These are phyloP conservation scores for Rhinatrema bivittatum DNA, from an alignment of 2,797 vertebrate species.

Conservation along the genomic window DNA sequence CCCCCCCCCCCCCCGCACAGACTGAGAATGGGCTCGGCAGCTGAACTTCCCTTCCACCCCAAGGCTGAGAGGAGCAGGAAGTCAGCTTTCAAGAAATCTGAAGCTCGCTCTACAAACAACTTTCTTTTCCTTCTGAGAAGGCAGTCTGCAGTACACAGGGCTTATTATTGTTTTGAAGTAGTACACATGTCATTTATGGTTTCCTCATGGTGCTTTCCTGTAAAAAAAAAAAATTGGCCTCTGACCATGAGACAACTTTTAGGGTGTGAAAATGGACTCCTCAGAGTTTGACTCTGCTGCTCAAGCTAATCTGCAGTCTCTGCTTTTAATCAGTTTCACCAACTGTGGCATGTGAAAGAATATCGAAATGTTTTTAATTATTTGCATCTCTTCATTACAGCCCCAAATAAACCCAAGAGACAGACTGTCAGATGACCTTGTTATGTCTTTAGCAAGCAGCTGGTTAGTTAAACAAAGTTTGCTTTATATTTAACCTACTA, in stretches of 20 bases:
- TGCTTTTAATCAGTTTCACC: constrained; percentile 4
- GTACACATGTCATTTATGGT: constrained; percentile 11
- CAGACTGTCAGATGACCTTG: too few species aligned
- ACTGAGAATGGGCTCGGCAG: too few species aligned
- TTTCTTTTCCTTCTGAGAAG: too few species aligned
- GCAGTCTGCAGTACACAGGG: neutral
- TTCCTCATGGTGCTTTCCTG: neutral
- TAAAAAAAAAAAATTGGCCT: constrained; percentile 19
- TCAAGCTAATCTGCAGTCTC: neutral
- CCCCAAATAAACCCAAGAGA: too few species aligned
- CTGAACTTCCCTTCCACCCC: too few species aligned
- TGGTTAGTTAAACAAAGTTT: too few species aligned
- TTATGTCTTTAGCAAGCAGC: too few species aligned
- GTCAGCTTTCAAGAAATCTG: too few species aligned
- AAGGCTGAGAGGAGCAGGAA: too few species aligned
- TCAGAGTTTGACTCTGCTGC: neutral
- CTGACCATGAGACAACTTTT: neutral
- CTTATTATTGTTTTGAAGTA: constrained; percentile 3
- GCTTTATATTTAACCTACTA: too few species aligned
- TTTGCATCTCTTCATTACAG: neutral
- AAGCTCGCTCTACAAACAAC: too few species aligned
- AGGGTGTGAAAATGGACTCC: neutral
- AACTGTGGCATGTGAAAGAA: neutral
- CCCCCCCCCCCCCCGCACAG: too few species aligned
- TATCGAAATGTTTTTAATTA: constrained; percentile 1